Conservation (phyloP, 1,140 invertebrate species). For the Drosophila sturtevanti region DNA sequence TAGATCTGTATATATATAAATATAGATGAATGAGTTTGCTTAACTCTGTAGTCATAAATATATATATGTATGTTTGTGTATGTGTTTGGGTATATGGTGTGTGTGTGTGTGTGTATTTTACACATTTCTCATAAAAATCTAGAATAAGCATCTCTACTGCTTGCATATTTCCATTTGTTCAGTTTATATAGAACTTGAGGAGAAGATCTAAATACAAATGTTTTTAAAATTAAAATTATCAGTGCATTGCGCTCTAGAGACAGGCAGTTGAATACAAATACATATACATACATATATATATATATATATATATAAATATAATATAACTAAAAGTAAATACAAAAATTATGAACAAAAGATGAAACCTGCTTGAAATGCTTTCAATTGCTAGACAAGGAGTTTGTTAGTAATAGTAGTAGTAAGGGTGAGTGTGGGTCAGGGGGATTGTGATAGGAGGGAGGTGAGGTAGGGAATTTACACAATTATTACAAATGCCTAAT, state of each 20-base stretch:
- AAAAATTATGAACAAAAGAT: slow-evolving; percentile 25
- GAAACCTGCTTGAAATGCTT: slow-evolving; percentile 61
- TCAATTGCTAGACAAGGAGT: slow-evolving; percentile 29
- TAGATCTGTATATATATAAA: slow-evolving; percentile 30
- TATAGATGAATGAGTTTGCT: slow-evolving; percentile 43
- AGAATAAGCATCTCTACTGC: slow-evolving; percentile 59
- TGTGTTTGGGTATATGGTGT: slow-evolving; percentile 16
- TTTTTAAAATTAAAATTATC: slow-evolving; percentile 76
- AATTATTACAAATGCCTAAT: slow-evolving; percentile 54
- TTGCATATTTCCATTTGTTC: slow-evolving; percentile 32
- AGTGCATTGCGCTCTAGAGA: slow-evolving; percentile 78
- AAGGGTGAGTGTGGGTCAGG: slow-evolving; percentile 1
- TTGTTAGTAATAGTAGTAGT: too few species aligned
- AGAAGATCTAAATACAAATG: slow-evolving; percentile 58
- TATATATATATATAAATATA: slow-evolving; percentile 59
- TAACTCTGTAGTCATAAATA: slow-evolving; percentile 51
- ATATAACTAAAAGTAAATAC: slow-evolving; percentile 54
- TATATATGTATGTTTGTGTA: slow-evolving; percentile 40
- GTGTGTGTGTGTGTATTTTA: slow-evolving; percentile 30
- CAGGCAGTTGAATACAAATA: slow-evolving; percentile 60
- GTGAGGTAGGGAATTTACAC: slow-evolving; percentile 44
- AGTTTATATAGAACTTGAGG: slow-evolving; percentile 53
- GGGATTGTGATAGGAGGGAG: neutral
- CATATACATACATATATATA: slow-evolving; percentile 1
- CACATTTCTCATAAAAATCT: slow-evolving; percentile 32